Conservation (phyloP, 2,797 vertebrate genomes). For the Chelonia mydas region DNA sequence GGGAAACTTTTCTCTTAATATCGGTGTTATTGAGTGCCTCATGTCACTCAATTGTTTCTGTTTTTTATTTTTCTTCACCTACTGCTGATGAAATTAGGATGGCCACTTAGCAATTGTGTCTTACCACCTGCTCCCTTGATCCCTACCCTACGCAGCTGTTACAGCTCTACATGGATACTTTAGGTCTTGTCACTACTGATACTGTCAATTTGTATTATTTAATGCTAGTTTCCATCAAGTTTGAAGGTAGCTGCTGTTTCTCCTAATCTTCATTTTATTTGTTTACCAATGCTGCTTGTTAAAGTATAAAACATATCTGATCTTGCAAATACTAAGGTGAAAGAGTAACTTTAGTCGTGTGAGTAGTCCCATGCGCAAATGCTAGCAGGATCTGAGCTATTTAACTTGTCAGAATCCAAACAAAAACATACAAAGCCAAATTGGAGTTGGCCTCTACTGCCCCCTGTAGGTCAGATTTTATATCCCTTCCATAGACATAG, state of each 20-base stretch:
- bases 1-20: background rate
- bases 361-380: background rate
- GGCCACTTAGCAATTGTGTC: conserved; percentile 31
- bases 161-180: conserved; percentile 21
- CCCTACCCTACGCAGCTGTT: conserved; percentile 43
- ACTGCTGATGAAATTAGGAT: conserved; percentile 56
- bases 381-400: background rate
- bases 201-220: conserved; percentile 33
- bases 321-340: background rate
- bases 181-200: conserved; percentile 54
- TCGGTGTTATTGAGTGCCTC: background rate
- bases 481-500: background rate
- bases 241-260: background rate
- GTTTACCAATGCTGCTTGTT: background rate
- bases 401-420: background rate
- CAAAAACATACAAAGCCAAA: background rate
- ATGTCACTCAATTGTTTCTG: background rate
- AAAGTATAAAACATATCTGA: background rate
- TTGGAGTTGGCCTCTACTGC: background rate
- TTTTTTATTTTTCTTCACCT: background rate
- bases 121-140: conserved; percentile 47
- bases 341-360: background rate
- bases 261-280: background rate
- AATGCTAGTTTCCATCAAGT: background rate
- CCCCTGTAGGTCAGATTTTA: background rate